Evolutionary conservation across 64 coral and sea anemone species (phyloP).

Genomic region (Montipora foliosa): DNA sequence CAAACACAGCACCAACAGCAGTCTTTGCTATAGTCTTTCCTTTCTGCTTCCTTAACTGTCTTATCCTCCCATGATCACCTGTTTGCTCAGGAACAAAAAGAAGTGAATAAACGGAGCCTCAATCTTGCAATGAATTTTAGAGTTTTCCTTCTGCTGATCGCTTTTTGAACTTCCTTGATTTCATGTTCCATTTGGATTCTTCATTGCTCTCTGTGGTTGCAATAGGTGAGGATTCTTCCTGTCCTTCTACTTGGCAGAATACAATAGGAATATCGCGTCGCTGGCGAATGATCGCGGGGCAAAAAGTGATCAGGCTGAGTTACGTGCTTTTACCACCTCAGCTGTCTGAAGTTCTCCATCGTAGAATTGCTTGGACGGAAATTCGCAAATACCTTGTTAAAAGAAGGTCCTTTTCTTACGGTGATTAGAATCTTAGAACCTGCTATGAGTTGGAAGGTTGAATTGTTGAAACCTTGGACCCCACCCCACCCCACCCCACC

Average conservation of each 20-base stretch:
- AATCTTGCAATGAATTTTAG: too few species aligned
- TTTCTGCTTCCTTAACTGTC: not conserved
- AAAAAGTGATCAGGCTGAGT: constrained; percentile 13
- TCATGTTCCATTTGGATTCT: constrained; percentile 85
- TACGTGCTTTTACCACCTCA: too few species aligned
- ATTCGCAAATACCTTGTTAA: constrained; percentile 79
- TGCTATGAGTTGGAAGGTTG: too few species aligned
- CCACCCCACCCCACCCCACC: too few species aligned
- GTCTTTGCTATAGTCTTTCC: too few species aligned
- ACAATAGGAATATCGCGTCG: constrained; percentile 31
- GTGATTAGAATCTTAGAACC: too few species aligned
- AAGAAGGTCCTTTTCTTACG: too few species aligned
- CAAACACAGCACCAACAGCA: too few species aligned
- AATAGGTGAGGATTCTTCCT: constrained; percentile 74
- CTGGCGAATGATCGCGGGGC: constrained; percentile 50
- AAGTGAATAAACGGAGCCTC: too few species aligned
- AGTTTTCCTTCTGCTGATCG: constrained; percentile 23
- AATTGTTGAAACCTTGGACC: too few species aligned
- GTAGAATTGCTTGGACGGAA: constrained; percentile 81
- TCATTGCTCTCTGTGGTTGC: constrained; percentile 67
- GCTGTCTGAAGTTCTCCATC: not conserved
- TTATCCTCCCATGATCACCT: not conserved
- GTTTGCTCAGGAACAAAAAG: not conserved
- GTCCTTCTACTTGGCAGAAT: constrained; percentile 87
- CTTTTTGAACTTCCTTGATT: constrained; percentile 75